phyloP scores from a whole-genome alignment of 2,888 invertebrate species.

The Drosophila fulvimacula region DNA sequence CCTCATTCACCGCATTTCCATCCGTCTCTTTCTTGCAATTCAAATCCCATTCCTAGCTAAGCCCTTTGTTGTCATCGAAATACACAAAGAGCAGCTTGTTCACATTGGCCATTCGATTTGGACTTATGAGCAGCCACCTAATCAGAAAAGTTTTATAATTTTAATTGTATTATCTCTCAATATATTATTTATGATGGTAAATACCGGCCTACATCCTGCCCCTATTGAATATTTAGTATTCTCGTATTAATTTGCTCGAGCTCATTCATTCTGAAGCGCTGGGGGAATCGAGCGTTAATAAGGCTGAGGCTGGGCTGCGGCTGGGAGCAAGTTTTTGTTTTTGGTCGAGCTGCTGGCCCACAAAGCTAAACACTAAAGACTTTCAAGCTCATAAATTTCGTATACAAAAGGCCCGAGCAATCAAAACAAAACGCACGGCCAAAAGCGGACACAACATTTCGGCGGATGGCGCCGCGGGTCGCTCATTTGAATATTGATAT shows the following conservation, averaged over 20 bases:
- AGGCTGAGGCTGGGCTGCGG: conserved; percentile 1
- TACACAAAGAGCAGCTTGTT: background rate
- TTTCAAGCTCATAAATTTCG: conserved; percentile 51
- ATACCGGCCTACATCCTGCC: conserved; percentile 13
- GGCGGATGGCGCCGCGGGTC: conserved; percentile 37
- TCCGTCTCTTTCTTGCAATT: background rate
- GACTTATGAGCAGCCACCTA: background rate
- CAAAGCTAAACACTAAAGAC: conserved; percentile 41
- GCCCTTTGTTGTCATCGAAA: background rate
- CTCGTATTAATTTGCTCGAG: conserved; percentile 2
- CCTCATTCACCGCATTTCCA: background rate
- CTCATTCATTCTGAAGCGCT: background rate
- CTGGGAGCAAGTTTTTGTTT: conserved; percentile 10
- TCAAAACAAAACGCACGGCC: conserved; percentile 67
- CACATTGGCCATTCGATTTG: background rate
- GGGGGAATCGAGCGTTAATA: background rate
- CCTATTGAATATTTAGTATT: conserved; percentile 2
- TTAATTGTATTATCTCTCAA: conserved; percentile 6
- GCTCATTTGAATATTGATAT: conserved; percentile 76
- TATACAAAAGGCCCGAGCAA: conserved; percentile 62
- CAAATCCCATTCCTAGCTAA: background rate
- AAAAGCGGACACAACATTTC: conserved; percentile 34
- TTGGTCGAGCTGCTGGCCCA: conserved; percentile 23
- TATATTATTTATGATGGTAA: conserved; percentile 12
- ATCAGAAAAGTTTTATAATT: background rate